These are phyloP conservation scores for Leptoteleia sp. DNA, from an alignment of 1,140 invertebrate species.

Conservation along the genomic window DNA sequence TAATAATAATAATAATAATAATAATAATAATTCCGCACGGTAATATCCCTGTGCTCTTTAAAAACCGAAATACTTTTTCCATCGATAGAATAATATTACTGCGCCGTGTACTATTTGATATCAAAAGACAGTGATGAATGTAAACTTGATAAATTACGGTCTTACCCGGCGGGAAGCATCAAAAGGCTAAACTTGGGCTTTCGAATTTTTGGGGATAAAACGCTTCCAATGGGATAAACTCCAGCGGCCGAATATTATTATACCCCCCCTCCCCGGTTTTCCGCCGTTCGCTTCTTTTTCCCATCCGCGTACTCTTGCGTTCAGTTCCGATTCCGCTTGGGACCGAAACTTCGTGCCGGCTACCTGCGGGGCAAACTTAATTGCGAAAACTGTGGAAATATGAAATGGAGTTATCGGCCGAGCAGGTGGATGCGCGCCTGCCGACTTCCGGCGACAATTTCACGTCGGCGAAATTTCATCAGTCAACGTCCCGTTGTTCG, in stretches of 20 bases:
- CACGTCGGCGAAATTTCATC: constrained; percentile 5
- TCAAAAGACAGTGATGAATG: constrained; percentile 3
- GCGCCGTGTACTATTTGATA: background rate
- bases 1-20: no score
- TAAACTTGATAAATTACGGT: constrained; percentile 1
- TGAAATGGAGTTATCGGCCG: constrained; percentile 29
- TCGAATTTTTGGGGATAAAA: constrained; percentile 74
- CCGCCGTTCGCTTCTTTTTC: constrained; percentile 53
- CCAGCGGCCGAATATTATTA: constrained; percentile 72
- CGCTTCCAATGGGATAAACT: constrained; percentile 68
- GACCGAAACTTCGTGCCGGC: constrained; percentile 39
- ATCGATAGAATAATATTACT: background rate
- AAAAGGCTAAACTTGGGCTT: constrained; percentile 67
- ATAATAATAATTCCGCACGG: no score
- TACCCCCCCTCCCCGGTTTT: constrained; percentile 53
- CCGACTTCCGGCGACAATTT: constrained; percentile 4
- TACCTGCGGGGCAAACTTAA: constrained; percentile 13
- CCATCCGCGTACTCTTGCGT: constrained; percentile 48
- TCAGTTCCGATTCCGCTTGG: constrained; percentile 48
- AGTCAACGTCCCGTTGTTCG: constrained; percentile 3
- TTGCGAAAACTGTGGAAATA: constrained; percentile 30
- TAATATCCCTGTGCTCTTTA: background rate
- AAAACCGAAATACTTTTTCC: no score
- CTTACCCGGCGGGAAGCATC: background rate
- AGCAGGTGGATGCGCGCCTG: constrained; percentile 22